Evolutionary conservation across 1,140 invertebrate species (phyloP), one percentile per base, ranked within the genome.

Genomic region (Colletes gigas): DNA sequence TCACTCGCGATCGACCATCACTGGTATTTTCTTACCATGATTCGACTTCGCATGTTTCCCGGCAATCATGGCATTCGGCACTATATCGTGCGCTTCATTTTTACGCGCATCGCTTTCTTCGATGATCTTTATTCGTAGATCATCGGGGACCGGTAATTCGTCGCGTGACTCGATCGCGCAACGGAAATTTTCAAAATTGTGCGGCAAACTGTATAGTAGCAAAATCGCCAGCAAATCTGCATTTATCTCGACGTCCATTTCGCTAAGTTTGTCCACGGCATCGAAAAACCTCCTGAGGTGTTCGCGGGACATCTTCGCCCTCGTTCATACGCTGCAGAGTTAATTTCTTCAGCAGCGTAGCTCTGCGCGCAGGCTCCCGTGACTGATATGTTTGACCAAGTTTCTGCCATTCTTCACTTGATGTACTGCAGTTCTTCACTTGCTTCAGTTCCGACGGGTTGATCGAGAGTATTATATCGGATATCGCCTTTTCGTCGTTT

Each of bases 101-200:
- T 67, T 21, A 3, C 65, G 3, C 1, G 65, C 65, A 5, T 67
- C 65, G 44, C n/a, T 67, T 67, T 67, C 65, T 50, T 67, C 65
- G 65, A 67, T 50, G 0, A 67, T 67, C 4, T 67, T 67, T 21
- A 67, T 67, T 50, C 44, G 65, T 0, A 67, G 12, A 14, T n/a
- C 5, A 21, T 71, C 59, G 2, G 52, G 44, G n/a, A 14, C 2
- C 3, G 55, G 60, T 10, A 78, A 39, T 12, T 71, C 60, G 21
- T 71, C 68, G 12, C 76, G 41, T 0, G 59, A 71, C 52, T 71
- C 76, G 4, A 78, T 78, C 4, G 68, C 76, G 19, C 57, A 68
- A 2, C 66, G 52, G 30, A 77, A 68, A 39, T 77, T 69, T 21
- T 69, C 66, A 10, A 47, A 77, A n/a, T 19, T 39, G 7, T 55